Evolutionary conservation across 2,888 invertebrate genomes (phyloP), one percentile per base, ranked within the genome.

Genomic region (Aporophyla lueneburgensis): DNA sequence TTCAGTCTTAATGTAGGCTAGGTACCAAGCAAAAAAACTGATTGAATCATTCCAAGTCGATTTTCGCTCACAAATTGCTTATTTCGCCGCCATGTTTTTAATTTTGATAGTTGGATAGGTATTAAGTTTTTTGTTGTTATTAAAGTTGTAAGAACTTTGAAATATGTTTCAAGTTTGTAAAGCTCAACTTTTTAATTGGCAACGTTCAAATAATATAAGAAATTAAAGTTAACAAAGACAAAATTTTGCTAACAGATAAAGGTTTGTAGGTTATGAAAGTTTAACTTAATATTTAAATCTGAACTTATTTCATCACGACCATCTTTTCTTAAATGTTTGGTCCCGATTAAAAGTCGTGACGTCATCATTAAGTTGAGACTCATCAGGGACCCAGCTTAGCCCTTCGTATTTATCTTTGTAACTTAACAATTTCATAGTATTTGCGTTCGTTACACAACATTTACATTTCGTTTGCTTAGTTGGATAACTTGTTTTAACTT

Each of bases 401-500:
- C 88, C 87, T 89, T 91, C 88, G 90, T 92, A 91, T 93, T 91
- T 93, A 91, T 90, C 92, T 93, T 92, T 89, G 91, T 90, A 91
- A 89, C 88, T 91, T 92, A 91, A 92, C 91, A 93, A 92, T 92
- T 92, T 92, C 91, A 92, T 93, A 93, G 91, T 91, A 89, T 93
- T 93, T 93, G 91, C 89, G 88, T 92, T 92, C 91, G 91, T 92
- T 93, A 91, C 90, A 87, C 83, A 88, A 87, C 81, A 88, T 92
- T 92, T 93, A 90, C 91, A 92, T 89, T 87, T 89, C 87, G 89
- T 91, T 91, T 90, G 89, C 89, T 89, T 91, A 90, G 88, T 88
- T 84, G 89, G 86, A 90, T 89, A 92, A 92, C 91, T 91, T 89
- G 90, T 92, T 92, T 92, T 88, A 83, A 83, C 83, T 89, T 83